These are phyloP conservation scores for Etheostoma nigrum DNA, from an alignment of 2,797 vertebrate genomes.

Conservation along the genomic window DNA sequence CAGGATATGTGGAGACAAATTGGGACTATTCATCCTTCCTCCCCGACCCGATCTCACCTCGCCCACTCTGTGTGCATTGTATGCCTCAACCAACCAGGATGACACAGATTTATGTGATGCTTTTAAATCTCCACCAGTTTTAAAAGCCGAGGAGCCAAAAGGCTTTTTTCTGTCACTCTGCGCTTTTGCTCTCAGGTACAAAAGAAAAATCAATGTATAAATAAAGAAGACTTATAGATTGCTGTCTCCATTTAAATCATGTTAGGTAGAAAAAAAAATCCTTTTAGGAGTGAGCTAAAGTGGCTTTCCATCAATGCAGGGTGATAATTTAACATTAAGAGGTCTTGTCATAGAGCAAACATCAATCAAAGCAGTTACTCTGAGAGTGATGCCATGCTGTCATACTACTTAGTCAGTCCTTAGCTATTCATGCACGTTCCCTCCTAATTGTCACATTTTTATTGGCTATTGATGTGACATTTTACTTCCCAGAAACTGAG, in stretches of 20 bases:
- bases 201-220: slow-evolving; percentile 54
- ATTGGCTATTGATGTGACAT: background rate
- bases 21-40: slow-evolving; percentile 22
- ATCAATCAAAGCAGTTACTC: slow-evolving; percentile 12
- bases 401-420: background rate
- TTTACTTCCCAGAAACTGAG: background rate
- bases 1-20: slow-evolving; percentile 24
- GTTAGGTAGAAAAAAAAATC: slow-evolving; percentile 10
- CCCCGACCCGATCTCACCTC: slow-evolving; percentile 35
- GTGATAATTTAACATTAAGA: slow-evolving; percentile 43
- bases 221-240: slow-evolving; percentile 46
- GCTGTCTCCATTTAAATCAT: slow-evolving; percentile 27
- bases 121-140: slow-evolving; percentile 24
- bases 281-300: slow-evolving; percentile 33
- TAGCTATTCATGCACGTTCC: background rate
- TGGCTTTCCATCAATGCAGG: slow-evolving; percentile 16
- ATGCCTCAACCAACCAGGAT: slow-evolving; percentile 14
- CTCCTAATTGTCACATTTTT: background rate
- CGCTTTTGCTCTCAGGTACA: slow-evolving; percentile 9
- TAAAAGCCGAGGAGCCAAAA: slow-evolving; percentile 31
- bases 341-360: background rate
- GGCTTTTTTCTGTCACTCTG: slow-evolving; percentile 3
- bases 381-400: background rate
- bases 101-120: slow-evolving; percentile 31
- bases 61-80: background rate